Base-by-base conservation (phyloP, 1,140 invertebrate genomes). In the Drosophila auraria region DNA sequence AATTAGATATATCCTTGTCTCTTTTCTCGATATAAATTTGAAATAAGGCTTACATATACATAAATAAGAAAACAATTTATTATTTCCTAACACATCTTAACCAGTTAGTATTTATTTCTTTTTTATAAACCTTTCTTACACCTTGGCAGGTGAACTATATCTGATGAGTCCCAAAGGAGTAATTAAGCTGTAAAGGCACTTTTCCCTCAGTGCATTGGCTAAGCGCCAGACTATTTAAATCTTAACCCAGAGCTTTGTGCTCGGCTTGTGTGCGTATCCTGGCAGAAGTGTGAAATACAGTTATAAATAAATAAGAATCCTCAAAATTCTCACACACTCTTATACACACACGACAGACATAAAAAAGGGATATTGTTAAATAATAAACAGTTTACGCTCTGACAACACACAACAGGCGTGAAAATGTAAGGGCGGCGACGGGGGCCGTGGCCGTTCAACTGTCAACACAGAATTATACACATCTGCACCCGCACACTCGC, bases 311-410 rank as follows among this genome's bases (percentile, higher is more conserved):
- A 84, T 81, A 82, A 89, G 53, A 74, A 73, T 65, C 50, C 83
- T 53, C 47, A 72, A 47, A 83, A 56, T 45, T 61, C 61, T 36
- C 49, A 14, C 45, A 47, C 59, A 50, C 3, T 8, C 45, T 58
- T 45, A 57, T 12, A 40, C 17, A 38, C 54, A 15, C 33, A 17
- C 36, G 60, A 64, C 51, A 47, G 42, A 51, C 40, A 74, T 76
- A 59, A 54, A 78, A 83, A 83, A 79, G 38, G 75, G 66, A 89
- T 83, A 87, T 83, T 89, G 81, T 84, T 89, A 84, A 89, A 84
- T 89, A 89, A 89, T 89, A 89, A 89, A 90, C 84, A 81, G 81
- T 90, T 89, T 84, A 90, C 68, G 74, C 79, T 70, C 60, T 59
- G 79, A 87, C 82, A 82, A 70, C 78, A 78, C 36, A 78, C 73